Evolutionary conservation across 2,797 vertebrate genomes (phyloP).

Genomic region (Eidolon dupreanum): DNA sequence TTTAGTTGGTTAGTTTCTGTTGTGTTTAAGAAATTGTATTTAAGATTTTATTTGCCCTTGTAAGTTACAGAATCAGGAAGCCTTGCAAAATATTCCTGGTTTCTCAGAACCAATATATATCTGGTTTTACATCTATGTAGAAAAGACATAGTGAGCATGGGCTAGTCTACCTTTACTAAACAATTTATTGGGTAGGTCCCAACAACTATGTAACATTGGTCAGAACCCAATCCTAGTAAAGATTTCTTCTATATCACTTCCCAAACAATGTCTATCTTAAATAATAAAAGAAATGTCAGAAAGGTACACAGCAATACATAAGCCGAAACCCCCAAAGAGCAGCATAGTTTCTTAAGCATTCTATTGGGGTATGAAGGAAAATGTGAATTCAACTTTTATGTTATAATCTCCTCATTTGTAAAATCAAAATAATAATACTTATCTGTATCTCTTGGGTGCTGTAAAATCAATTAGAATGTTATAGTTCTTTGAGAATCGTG

Average conservation of each 20-base stretch:
- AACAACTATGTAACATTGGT: not conserved
- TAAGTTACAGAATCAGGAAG: not conserved
- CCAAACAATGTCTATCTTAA: constrained; percentile 8
- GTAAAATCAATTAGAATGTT: constrained; percentile 58
- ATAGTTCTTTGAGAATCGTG: constrained; percentile 50
- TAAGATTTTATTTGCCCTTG: not conserved
- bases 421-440: constrained; percentile 43
- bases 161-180: not conserved
- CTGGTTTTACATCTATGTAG: not conserved
- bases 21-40: not conserved
- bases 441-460: constrained; percentile 9
- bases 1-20: not conserved
- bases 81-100: not conserved
- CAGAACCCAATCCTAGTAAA: not conserved
- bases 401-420: not conserved
- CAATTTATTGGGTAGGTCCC: not conserved
- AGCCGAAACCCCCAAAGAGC: not conserved
- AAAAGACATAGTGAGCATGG: not conserved
- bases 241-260: constrained; percentile 16
- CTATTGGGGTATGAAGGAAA: not conserved
- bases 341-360: constrained; percentile 27
- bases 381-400: not conserved
- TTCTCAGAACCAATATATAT: not conserved
- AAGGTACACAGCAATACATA: not conserved
- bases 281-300: constrained; percentile 29